phyloP scores from a whole-genome alignment of 2,888 invertebrate genomes.

The Phoronis australis region DNA sequence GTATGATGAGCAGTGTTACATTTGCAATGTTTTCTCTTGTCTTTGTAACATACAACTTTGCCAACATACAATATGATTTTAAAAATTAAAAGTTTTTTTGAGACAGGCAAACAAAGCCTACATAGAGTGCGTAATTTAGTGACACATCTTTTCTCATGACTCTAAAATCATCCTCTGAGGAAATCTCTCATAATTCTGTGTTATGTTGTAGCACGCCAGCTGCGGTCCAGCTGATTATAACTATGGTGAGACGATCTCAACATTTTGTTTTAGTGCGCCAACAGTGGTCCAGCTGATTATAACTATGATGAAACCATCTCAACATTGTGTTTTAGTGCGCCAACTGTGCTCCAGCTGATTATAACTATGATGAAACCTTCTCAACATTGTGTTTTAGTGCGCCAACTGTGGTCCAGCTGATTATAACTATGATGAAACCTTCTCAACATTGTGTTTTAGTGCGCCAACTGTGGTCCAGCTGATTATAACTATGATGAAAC shows the following conservation, averaged over 20 bases:
- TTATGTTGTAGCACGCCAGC: conserved; percentile 84
- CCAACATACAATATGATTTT: no score
- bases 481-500: conserved; percentile 96
- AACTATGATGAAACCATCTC: conserved; percentile 98
- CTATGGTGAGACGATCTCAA: conserved; percentile 95
- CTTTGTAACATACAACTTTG: no score
- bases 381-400: conserved; percentile 85
- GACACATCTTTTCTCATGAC: no score
- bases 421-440: conserved; percentile 92
- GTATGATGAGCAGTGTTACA: no score
- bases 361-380: conserved; percentile 95
- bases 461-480: conserved; percentile 95
- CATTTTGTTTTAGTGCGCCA: conserved; percentile 86
- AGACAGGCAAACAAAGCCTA: no score
- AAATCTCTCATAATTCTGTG: no score
- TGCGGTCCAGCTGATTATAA: conserved; percentile 92
- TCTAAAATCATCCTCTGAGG: no score
- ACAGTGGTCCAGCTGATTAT: conserved; percentile 90
- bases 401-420: conserved; percentile 97
- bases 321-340: conserved; percentile 86
- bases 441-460: conserved; percentile 86
- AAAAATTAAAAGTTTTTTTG: no score
- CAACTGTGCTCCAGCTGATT: conserved; percentile 92
- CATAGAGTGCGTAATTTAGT: no score
- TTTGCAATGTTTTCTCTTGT: no score